These are phyloP conservation scores for Thryonomys swinderianus DNA, from an alignment of 2,113 vertebrate species.

Conservation along the genomic window DNA sequence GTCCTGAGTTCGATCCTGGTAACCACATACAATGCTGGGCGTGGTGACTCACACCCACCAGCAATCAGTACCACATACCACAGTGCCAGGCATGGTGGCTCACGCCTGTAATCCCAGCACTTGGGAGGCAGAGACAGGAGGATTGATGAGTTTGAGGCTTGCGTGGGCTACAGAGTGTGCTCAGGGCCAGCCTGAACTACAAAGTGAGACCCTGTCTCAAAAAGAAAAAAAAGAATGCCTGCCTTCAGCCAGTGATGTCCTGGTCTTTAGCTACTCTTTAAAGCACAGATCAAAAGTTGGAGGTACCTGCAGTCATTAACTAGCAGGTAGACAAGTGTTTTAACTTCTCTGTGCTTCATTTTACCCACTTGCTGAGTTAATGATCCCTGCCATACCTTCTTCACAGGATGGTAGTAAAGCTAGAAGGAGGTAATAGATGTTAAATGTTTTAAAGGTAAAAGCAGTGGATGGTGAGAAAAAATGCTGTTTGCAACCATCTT, in stretches of 20 bases:
- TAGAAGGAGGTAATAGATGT: neutral
- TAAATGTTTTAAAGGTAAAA: neutral
- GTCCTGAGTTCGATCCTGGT: too few relatives aligned
- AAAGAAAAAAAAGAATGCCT: too few relatives aligned
- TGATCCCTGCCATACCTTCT: neutral
- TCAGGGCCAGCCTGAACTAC: too few relatives aligned
- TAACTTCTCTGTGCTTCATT: neutral
- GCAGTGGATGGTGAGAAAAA: neutral
- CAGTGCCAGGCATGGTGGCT: too few relatives aligned
- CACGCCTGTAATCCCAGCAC: too few relatives aligned
- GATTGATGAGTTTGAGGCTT: too few relatives aligned
- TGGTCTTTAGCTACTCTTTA: neutral
- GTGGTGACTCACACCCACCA: too few relatives aligned
- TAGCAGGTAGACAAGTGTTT: neutral
- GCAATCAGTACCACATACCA: too few relatives aligned
- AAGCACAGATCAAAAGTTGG: neutral
- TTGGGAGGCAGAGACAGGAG: too few relatives aligned
- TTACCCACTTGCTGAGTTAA: neutral
- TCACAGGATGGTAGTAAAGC: neutral
- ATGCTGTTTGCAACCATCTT: neutral
- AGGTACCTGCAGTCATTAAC: neutral
- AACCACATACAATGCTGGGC: too few relatives aligned
- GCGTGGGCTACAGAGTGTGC: too few relatives aligned
- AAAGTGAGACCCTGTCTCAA: too few relatives aligned
- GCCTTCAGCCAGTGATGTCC: neutral